Evolutionary conservation across 2,113 vertebrate species (phyloP), one percentile per base, ranked within the genome.

Genomic region (Halcyon malimbica): DNA sequence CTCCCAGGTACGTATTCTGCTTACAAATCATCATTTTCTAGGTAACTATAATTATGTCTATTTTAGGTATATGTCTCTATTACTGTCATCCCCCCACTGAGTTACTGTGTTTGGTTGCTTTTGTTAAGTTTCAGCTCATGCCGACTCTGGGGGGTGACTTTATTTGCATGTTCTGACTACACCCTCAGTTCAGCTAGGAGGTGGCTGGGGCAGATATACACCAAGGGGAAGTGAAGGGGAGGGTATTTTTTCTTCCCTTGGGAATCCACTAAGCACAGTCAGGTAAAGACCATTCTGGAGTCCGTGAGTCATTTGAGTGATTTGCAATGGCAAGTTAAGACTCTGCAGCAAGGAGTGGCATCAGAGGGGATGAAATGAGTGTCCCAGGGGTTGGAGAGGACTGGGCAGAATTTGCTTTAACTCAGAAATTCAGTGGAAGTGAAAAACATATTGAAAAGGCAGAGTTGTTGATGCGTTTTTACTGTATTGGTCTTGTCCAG

Each of bases 221-320:
- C 44, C 31, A 2, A 4, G 5, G 20, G 28, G 3, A 67, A 31
- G 16, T 4, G 4, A 10, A 69, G 33, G 9, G 37, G 17, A 57
- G 12, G 28, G 13, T n/a, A 5, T 69, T 68, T 83, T 70, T 51
- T 3, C 19, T 50, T 76, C 57, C 44, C 23, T 59, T 37, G 33
- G 28, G 19, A 11, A 79, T 71, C 42, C 25, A 29, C 14, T 20
- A 18, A 81, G 59, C 29, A 62, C 24, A 54, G 75, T 4, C 24
- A 59, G 35, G 29, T 33, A 56, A 80, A 48, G 57, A 56, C 9
- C 21, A 12, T 76, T 42, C 63, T 59, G 63, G 29, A 79, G 10
- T 29, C 15, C 25, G 17, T 0, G 0, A 83, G 42, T 13, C 11
- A 25, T 68, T 71, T 2, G 5, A 42, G 35, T 23, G 23, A 42